Percentiles rank a stretch among this genome's conserved stretches.
Conservation (phyloP, 2,888 invertebrate species). For the Machimus rusticus region DNA sequence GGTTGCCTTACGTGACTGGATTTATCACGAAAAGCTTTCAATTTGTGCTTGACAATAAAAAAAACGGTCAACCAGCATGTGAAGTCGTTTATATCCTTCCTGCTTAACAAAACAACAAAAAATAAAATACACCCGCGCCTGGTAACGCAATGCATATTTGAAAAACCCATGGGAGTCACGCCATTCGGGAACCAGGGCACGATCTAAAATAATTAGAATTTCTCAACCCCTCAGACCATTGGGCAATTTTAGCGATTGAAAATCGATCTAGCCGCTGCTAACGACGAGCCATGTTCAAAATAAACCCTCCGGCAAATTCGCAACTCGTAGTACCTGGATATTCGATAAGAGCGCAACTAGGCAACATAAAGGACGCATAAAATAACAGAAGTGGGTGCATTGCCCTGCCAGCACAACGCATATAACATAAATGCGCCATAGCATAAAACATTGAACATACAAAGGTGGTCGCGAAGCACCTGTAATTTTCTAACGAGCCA, state of each 20-base stretch:
- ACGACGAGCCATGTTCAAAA: background rate
- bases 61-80: background rate
- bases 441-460: background rate
- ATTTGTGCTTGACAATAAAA: background rate
- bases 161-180: background rate
- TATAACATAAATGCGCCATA: background rate
- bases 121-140: background rate
- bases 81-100: background rate
- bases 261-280: background rate
- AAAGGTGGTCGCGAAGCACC: background rate
- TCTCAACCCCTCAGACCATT: background rate
- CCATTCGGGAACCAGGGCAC: background rate
- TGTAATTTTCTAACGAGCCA: background rate
- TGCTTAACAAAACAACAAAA: background rate
- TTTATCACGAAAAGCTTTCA: background rate
- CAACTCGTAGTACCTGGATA: background rate
- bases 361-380: background rate
- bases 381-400: background rate
- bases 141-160: background rate
- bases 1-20: background rate
- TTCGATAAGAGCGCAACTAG: background rate
- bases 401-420: background rate
- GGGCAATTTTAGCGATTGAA: background rate
- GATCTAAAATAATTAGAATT: background rate
- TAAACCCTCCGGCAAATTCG: background rate